phyloP scores from a whole-genome alignment of 2,113 vertebrate species.

The Grammatotria lemairii region DNA sequence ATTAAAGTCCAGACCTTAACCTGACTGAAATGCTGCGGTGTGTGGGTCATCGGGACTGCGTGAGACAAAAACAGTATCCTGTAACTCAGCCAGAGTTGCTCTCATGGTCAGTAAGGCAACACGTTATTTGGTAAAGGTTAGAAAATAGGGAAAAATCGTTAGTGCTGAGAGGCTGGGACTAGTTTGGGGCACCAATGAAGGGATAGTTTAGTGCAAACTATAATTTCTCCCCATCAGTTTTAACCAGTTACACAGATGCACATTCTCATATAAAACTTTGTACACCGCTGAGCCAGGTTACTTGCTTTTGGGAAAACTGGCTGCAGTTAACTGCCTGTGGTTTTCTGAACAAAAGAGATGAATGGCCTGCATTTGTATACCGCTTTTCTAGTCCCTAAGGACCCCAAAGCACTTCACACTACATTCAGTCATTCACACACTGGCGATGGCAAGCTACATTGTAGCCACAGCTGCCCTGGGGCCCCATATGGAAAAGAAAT shows the following conservation, averaged over 20 bases:
- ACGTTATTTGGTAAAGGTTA: background rate
- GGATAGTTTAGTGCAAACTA: background rate
- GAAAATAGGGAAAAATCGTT: background rate
- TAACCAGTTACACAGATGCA: rapidly evolving
- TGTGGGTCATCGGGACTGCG: background rate
- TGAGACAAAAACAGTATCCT: background rate
- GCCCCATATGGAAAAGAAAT: too few species aligned
- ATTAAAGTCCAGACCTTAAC: background rate
- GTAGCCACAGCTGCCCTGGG: too few species aligned
- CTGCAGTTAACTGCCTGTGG: background rate
- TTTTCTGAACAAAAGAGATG: background rate
- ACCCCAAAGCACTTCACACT: too few species aligned
- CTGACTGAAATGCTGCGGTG: rapidly evolving
- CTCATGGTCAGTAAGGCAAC: background rate
- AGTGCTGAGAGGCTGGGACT: background rate
- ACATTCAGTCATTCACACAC: too few species aligned
- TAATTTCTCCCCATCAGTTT: background rate
- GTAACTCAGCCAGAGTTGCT: background rate
- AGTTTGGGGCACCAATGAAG: background rate
- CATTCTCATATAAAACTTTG: background rate
- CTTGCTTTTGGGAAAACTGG: rapidly evolving
- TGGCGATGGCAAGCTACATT: too few species aligned
- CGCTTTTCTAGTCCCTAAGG: too few species aligned
- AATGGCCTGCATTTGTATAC: too few species aligned
- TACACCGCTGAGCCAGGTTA: rapidly evolving